Conservation (phyloP, 92 coral and sea anemone species). For the Porites rus region DNA sequence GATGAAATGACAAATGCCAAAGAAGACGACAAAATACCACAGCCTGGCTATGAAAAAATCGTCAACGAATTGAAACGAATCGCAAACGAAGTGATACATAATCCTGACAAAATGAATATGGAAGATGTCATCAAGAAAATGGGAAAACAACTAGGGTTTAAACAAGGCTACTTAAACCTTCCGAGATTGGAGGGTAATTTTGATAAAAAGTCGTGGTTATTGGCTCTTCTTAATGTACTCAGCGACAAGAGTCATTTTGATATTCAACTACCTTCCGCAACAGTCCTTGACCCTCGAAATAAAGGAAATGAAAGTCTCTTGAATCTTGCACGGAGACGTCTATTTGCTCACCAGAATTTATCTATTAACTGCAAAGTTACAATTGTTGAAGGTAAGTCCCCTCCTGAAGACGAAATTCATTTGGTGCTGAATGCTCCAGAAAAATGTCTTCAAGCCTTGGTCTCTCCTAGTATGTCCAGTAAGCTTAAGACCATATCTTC, state of each 20-base stretch:
- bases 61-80: not conserved
- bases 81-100: too few relatives aligned
- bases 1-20: conserved; percentile 8
- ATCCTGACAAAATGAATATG: too few relatives aligned
- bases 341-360: conserved; percentile 44
- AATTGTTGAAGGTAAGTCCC: too few relatives aligned
- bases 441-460: not conserved
- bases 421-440: not conserved
- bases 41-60: not conserved
- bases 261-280: not conserved
- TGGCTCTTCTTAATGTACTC: conserved; percentile 38
- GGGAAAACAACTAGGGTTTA: too few relatives aligned
- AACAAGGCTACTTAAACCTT: too few relatives aligned
- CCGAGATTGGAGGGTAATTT: too few relatives aligned
- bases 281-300: not conserved
- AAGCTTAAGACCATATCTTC: conserved; percentile 10
- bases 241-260: conserved; percentile 13
- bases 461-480: not conserved
- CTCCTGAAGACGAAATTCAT: too few relatives aligned
- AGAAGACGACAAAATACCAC: not conserved
- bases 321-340: conserved; percentile 18
- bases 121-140: too few relatives aligned
- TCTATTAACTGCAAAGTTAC: too few relatives aligned
- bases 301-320: not conserved
- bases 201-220: too few relatives aligned